phyloP scores from a whole-genome alignment of 2,888 invertebrate species.

The Xylocampa areola region DNA sequence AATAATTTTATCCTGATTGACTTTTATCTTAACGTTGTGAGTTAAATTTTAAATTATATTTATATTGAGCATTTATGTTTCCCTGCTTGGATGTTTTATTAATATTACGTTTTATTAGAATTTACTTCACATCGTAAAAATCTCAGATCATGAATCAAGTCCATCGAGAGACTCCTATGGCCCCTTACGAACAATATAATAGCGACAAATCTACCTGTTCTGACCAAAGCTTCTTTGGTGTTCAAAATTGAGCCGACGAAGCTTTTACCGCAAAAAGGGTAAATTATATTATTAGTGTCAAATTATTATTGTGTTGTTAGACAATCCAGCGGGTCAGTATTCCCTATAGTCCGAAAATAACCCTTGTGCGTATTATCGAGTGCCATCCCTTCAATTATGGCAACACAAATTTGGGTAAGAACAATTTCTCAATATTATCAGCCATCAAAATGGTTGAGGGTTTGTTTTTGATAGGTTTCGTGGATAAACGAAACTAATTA shows the following conservation, averaged over 20 bases:
- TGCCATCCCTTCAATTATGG: conserved; percentile 53
- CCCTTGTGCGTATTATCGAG: conserved; percentile 48
- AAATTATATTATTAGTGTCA: conserved; percentile 42
- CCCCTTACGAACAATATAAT: conserved; percentile 35
- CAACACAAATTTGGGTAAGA: conserved; percentile 59
- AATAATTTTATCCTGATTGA: conserved; percentile 34
- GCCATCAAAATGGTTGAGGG: conserved; percentile 74
- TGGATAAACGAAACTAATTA: conserved; percentile 87
- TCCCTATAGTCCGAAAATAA: conserved; percentile 42
- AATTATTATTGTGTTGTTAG: conserved; percentile 42
- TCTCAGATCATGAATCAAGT: conserved; percentile 9
- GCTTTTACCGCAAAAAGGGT: conserved; percentile 21
- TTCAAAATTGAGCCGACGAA: conserved; percentile 5
- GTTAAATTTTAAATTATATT: conserved; percentile 12
- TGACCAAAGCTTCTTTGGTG: not conserved
- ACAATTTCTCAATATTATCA: conserved; percentile 75
- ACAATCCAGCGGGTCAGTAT: conserved; percentile 47
- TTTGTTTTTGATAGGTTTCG: conserved; percentile 84
- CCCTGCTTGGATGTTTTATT: too few relatives aligned
- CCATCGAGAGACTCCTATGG: conserved; percentile 10
- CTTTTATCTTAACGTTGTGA: conserved; percentile 25
- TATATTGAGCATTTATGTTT: not conserved
- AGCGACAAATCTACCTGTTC: not conserved
- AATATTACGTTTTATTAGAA: too few relatives aligned
- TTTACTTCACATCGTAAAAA: not conserved